phyloP scores from a whole-genome alignment of 2,888 invertebrate species.

The Panorpa germanica region DNA sequence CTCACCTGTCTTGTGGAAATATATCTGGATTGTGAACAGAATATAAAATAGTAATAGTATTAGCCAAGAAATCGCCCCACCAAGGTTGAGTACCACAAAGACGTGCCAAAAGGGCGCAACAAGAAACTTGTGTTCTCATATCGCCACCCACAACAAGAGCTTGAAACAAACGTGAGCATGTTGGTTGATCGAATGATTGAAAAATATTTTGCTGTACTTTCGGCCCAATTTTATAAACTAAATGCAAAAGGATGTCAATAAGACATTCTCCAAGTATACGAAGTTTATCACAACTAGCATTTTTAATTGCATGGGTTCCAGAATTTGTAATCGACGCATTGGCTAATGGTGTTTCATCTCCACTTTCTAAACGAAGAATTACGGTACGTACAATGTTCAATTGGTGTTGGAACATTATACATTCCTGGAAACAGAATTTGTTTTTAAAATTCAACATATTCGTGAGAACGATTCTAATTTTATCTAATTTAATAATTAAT shows the following conservation, averaged over 20 bases:
- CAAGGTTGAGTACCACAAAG: constrained; percentile 56
- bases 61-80: constrained; percentile 85
- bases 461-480: not conserved
- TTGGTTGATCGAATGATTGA: constrained; percentile 20
- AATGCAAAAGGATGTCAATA: constrained; percentile 60
- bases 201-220: constrained; percentile 15
- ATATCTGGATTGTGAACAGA: constrained; percentile 58
- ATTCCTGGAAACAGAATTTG: constrained; percentile 36
- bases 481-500: constrained; percentile 2
- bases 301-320: too few species aligned
- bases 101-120: constrained; percentile 59
- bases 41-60: constrained; percentile 60
- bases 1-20: constrained; percentile 70
- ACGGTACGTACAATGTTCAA: constrained; percentile 66
- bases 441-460: constrained; percentile 7
- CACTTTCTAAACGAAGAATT: constrained; percentile 50
- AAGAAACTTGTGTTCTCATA: constrained; percentile 58
- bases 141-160: constrained; percentile 60
- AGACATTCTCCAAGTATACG: constrained; percentile 64
- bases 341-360: too few species aligned
- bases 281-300: constrained; percentile 41
- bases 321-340: too few species aligned
- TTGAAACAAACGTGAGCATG: constrained; percentile 46
- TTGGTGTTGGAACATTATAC: constrained; percentile 76
- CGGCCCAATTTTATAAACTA: constrained; percentile 38